phyloP scores from a whole-genome alignment of 2,888 invertebrate genomes.

The Ornithoptera priamus region DNA sequence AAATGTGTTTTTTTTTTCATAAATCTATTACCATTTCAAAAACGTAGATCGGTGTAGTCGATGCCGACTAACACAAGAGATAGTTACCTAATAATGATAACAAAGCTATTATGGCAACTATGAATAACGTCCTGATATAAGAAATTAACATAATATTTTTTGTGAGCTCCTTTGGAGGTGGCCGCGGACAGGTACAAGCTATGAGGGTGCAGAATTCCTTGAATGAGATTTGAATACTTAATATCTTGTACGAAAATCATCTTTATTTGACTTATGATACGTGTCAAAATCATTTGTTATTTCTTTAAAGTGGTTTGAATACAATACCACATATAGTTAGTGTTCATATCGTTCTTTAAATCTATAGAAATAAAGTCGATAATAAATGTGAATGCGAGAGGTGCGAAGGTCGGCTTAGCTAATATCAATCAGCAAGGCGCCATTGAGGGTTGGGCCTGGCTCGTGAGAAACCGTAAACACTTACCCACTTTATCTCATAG shows the following conservation, averaged over 20 bases:
- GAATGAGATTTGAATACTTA: constrained; percentile 59
- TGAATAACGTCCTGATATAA: constrained; percentile 74
- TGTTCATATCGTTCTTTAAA: constrained; percentile 39
- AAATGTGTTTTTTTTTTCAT: constrained; percentile 41
- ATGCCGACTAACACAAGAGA: constrained; percentile 61
- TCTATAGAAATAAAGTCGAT: constrained; percentile 38
- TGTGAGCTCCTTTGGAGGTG: constrained; percentile 73
- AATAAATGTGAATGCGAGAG: constrained; percentile 41
- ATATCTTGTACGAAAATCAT: constrained; percentile 33
- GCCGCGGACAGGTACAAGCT: constrained; percentile 76
- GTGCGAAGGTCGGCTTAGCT: constrained; percentile 68
- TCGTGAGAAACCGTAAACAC: constrained; percentile 80
- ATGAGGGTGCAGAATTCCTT: constrained; percentile 79
- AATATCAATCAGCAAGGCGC: constrained; percentile 79
- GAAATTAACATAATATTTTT: constrained; percentile 78
- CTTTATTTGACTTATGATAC: constrained; percentile 35
- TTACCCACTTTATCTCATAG: constrained; percentile 77
- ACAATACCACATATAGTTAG: constrained; percentile 35
- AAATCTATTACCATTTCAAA: constrained; percentile 50
- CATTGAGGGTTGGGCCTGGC: constrained; percentile 76
- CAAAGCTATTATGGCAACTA: constrained; percentile 75
- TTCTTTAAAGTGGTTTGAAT: constrained; percentile 38
- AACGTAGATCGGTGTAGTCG: constrained; percentile 30
- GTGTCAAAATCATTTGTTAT: constrained; percentile 37
- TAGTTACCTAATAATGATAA: constrained; percentile 74